Percentiles rank a stretch among this genome's conserved stretches.
Evolutionary conservation across 2,888 invertebrate genomes (phyloP).

Genomic region (Eurytoma californica): DNA sequence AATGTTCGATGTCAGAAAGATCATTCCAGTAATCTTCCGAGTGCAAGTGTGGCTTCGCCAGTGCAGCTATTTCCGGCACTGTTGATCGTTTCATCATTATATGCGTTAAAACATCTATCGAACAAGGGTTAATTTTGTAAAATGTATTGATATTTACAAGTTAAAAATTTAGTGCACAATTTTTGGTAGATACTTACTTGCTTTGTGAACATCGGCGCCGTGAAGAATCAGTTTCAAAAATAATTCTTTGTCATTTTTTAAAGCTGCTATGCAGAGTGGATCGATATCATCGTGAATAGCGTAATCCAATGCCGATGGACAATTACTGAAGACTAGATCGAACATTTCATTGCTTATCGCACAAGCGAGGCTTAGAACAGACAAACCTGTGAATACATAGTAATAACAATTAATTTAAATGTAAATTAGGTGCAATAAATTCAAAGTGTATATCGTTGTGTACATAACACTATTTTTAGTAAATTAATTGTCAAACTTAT

Average conservation of each 20-base stretch:
- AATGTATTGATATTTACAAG: not conserved
- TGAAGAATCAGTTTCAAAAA: conserved; percentile 66
- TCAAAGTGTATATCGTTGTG: no score
- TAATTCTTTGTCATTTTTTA: conserved; percentile 68
- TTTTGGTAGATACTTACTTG: conserved; percentile 61
- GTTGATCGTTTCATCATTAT: conserved; percentile 67
- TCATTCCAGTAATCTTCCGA: conserved; percentile 69
- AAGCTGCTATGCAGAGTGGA: conserved; percentile 70
- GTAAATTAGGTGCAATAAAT: no score
- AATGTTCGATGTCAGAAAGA: conserved; percentile 58
- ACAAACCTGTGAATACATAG: conserved; percentile 62
- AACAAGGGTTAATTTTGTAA: not conserved
- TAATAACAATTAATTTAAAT: conserved; percentile 3
- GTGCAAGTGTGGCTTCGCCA: conserved; percentile 59
- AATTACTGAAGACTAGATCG: conserved; percentile 63
- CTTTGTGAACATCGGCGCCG: conserved; percentile 63
- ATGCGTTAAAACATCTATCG: conserved; percentile 66
- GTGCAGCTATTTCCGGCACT: conserved; percentile 65
- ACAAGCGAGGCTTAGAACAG: conserved; percentile 66
- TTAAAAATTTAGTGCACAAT: not conserved
- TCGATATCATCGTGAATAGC: conserved; percentile 66
- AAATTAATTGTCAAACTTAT: no score
- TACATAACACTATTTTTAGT: no score
- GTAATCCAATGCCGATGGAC: conserved; percentile 63
- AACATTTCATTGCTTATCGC: conserved; percentile 68